Evolutionary conservation across 2,888 invertebrate species (phyloP), one percentile per base, ranked within the genome.

Genomic region (Thera obeliscata): DNA sequence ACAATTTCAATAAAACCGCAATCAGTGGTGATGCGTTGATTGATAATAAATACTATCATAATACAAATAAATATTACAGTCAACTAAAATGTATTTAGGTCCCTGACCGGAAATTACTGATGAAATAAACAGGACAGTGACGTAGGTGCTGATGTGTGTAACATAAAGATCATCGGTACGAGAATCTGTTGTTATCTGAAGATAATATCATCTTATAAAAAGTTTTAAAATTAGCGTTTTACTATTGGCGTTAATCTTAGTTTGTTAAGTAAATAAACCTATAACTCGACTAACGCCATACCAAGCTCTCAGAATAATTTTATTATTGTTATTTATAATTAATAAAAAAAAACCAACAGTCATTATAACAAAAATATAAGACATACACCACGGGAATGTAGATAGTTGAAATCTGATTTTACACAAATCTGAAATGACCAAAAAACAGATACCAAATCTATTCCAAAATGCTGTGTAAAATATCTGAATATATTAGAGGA

Each of bases 231-330:
- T 50, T 52, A 52, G 52, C 52, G 41, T 60, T 48, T 22, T n/a
- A 55, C n/a, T 54, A 35, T 9, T n/a, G 52, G 33, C 52, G 52
- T 52, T 52, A 33, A 56, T 43, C 56, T 56, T 56, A 56, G 8
- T 56, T 38, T n/a, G n/a, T 38, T 43, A 11, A 56, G 33, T 22
- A n/a, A 41, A 22, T 22, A 22, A 22, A 12, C 49, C 22, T 22
- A 49, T 38, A 59, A 38, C 12, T 36, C 36, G 12, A 50, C 46
- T 61, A 54, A 12, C 46, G 61, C 55, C 36, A 56, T 62, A 56
- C 22, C 56, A 62, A 63, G 63, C 63, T 63, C 63, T 56, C 38
- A 49, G 49, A 56, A 50, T 56, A 50, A 50, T 56, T 56, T 48
- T 43, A 61, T 41, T 60, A 60, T 41, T 49, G 56, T 56, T n/a